Conservation (phyloP, 1,140 invertebrate species). For the Aphelenchoides fujianensis region DNA sequence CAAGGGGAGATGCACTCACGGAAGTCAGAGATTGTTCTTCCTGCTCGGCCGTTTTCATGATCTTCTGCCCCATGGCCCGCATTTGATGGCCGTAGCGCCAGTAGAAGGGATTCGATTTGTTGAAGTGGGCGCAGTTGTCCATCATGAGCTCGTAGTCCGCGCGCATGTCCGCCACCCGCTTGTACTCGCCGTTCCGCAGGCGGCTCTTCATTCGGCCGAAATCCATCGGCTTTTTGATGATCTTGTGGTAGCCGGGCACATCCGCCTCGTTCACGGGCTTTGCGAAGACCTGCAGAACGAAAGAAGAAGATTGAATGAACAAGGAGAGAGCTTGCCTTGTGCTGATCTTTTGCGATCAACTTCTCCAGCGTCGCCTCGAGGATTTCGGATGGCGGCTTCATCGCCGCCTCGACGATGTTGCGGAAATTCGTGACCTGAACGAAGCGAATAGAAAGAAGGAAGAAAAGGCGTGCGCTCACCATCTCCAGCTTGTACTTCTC, state of each 20-base stretch:
- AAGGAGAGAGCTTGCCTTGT: slow-evolving; percentile 30
- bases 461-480: no score
- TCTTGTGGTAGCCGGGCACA: slow-evolving; percentile 36
- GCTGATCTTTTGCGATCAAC: slow-evolving; percentile 41
- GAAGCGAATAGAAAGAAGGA: slow-evolving; percentile 20
- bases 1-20: slow-evolving; percentile 13
- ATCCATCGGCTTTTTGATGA: slow-evolving; percentile 40
- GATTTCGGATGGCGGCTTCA: slow-evolving; percentile 34
- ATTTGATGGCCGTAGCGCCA: slow-evolving; percentile 36
- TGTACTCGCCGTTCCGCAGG: slow-evolving; percentile 35
- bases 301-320: slow-evolving; percentile 1
- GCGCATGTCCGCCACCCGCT: slow-evolving; percentile 29
- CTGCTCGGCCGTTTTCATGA: slow-evolving; percentile 32
- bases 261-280: slow-evolving; percentile 42
- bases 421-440: slow-evolving; percentile 31
- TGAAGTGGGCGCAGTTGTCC: slow-evolving; percentile 41
- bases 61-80: slow-evolving; percentile 27
- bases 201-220: slow-evolving; percentile 31
- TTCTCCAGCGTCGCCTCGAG: slow-evolving; percentile 37
- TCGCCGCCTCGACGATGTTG: slow-evolving; percentile 29
- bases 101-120: slow-evolving; percentile 31
- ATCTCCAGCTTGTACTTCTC: slow-evolving; percentile 44
- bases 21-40: slow-evolving; percentile 28
- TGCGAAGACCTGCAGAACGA: slow-evolving; percentile 36
- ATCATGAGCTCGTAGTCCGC: slow-evolving; percentile 44